Evolutionary conservation across 2,797 vertebrate genomes (phyloP), one percentile per base, ranked within the genome.

Genomic region (Rhynchonycteris naso): DNA sequence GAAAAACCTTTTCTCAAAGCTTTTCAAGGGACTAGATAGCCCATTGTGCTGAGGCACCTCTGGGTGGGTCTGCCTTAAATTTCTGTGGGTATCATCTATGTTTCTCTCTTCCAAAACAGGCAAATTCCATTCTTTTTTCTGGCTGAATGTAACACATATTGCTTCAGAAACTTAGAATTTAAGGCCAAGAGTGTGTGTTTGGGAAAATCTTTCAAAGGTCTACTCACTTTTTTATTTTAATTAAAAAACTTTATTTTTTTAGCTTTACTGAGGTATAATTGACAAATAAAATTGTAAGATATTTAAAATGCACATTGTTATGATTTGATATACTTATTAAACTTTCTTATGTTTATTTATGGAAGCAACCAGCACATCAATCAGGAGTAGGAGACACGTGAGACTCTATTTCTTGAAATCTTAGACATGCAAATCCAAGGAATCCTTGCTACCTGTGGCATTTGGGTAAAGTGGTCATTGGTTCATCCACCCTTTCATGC

Each of bases 121-220:
- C 28, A 43, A 56, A 87, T 69, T 76, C 69, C 26, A 52, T 72
- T 85, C 7, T 43, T 43, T 43, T 95, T 61, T 72, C 71, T 63
- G 75, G 54, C 15, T 82, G 59, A 56, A 56, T 61, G 13, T n/a
- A 68, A 85, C 5, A 38, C 10, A 9, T 33, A n/a, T 38, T 89
- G 76, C 95, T 94, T 92, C 61, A 92, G 52, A 91, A 90, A 69
- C 19, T 85, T 43, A 83, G 33, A 71, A 21, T 61, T 91, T 24
- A 56, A 61, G 61, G 63, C 30, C 24, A 68, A 47, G 69, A 43
- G 26, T 33, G 2, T 7, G 10, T 28, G 5, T 35, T 35, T 74
- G 50, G 21, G 59, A 76, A 93, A 93, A 69, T 3, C 15, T 71
- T 79, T 74, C 14, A 66, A 66, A 83, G 15, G 47, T 63, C 47